Base-by-base conservation (phyloP, 1,140 invertebrate species). In the Sycophila sp. region DNA sequence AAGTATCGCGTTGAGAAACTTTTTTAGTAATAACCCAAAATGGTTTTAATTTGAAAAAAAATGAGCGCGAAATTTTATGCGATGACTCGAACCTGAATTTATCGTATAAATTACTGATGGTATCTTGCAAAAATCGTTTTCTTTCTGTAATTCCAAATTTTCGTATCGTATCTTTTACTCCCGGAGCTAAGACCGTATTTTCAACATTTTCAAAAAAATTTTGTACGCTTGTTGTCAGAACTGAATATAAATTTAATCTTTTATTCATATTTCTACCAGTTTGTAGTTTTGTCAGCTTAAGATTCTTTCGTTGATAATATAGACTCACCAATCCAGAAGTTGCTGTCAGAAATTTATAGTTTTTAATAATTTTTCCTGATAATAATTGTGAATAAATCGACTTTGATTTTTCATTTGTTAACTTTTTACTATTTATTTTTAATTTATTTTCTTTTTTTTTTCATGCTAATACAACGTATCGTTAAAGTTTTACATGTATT, bases 1-100 rank as follows among this genome's bases (percentile, higher is more conserved):
- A 69, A 28, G 66, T 69, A 19, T 59, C 55, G 6, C 55, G 22
- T 15, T 30, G 7, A 32, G 53, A 11, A 32, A 56, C 30, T 56
- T 56, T 32, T 22, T 11, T 11, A 15, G 7, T n/a, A 32, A 56
- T 17, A 32, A 56, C 53, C 53, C 53, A 56, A 56, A 56, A 56
- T 32, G 53, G 53, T 34, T 56, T 56, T n/a, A 32, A 11, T 32
- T 32, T 30, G 8, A 11, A 34, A 56, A 56, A 30, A 17, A 32
- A 32, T 56, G 11, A 32, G 4, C 26, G 7, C 15, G 53, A 56
- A 7, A 56, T 34, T 32, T 56, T 56, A 6, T 6, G 4, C 15
- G 4, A 19, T 30, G 11, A 11, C n/a, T 30, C 30, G n/a, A 17
- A n/a, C 3, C 2, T 8, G n/a, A 56, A 56, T 32, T 56, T 56